These are phyloP conservation scores for Digitonthophagus gazella DNA, from an alignment of 2,888 invertebrate species.

Conservation along the genomic window DNA sequence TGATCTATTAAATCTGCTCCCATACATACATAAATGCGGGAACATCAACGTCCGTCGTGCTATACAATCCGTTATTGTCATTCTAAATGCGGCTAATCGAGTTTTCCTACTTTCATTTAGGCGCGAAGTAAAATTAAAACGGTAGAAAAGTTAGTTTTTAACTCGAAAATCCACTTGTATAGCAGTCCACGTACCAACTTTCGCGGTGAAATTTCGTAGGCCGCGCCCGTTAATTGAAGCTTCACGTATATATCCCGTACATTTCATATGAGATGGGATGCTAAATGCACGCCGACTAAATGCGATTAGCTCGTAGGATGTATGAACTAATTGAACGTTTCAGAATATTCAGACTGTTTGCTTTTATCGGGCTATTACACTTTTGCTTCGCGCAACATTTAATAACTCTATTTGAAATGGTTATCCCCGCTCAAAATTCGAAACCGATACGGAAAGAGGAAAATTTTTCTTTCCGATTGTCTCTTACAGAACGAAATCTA, in stretches of 20 bases:
- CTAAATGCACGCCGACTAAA: background rate
- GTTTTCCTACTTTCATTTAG: background rate
- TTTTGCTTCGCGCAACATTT: background rate
- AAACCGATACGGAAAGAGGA: too few species aligned
- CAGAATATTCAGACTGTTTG: background rate
- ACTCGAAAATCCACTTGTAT: background rate
- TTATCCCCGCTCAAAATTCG: background rate
- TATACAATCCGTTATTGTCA: background rate
- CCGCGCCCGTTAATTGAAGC: constrained; percentile 5
- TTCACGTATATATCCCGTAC: background rate
- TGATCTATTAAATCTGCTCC: background rate
- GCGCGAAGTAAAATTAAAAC: background rate
- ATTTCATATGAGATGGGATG: too few species aligned
- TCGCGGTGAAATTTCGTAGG: constrained; percentile 5
- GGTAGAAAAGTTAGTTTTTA: background rate
- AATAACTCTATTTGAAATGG: background rate
- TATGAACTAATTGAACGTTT: constrained; percentile 7
- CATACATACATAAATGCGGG: background rate
- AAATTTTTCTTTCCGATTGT: background rate
- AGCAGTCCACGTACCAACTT: background rate
- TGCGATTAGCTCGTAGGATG: background rate
- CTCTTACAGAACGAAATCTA: background rate
- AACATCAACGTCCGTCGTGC: background rate
- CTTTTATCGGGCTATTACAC: background rate
- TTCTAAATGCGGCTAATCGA: background rate